Base-by-base conservation (phyloP, 2,113 vertebrate species). In the Cyanoliseus patagonus region DNA sequence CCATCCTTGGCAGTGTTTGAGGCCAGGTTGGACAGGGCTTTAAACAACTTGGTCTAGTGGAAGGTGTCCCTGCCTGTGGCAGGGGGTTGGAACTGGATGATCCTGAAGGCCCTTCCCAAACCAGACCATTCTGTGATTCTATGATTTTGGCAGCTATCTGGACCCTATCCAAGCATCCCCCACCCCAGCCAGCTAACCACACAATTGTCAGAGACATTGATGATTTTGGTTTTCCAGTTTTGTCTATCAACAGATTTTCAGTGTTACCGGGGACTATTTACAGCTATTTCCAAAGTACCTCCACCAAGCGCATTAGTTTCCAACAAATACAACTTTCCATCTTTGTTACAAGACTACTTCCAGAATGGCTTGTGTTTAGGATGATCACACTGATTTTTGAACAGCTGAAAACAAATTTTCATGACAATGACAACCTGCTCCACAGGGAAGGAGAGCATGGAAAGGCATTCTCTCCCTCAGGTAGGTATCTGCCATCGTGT, bases 341-440 rank as follows among this genome's bases (percentile, higher is more conserved):
- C 83, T 78, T 64, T 59, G 25, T 78, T 78, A n/a, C 4, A 84
- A 83, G 23, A 31, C 25, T 52, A 24, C 41, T 67, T 47, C 37
- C 41, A 69, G 44, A 64, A 44, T 33, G 12, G 19, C 12, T 63
- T 55, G 11, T 23, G 33, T 79, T 61, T 83, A 46, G 28, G 49
- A 16, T 0, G 0, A 51, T 55, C 35, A 72, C 33, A 46, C 8
- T 6, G 8, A 14, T 41, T 66, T 80, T 55, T 39, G 10, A 55
- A 86, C 30, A 75, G 31, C 28, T 62, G 31, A 30, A 51, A 78
- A 31, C 6, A 39, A 10, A 13, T 63, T 59, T 69, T 44, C 16
- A 17, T 74, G 25, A 7, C 18, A 64, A 74, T 4, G 20, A 33
- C 28, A 39, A 47, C 17, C 53, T 78, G 37, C 27, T 78, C 49